These are phyloP conservation scores for Gouania willdenowi DNA, from an alignment of 2,797 vertebrate genomes.

Conservation along the genomic window DNA sequence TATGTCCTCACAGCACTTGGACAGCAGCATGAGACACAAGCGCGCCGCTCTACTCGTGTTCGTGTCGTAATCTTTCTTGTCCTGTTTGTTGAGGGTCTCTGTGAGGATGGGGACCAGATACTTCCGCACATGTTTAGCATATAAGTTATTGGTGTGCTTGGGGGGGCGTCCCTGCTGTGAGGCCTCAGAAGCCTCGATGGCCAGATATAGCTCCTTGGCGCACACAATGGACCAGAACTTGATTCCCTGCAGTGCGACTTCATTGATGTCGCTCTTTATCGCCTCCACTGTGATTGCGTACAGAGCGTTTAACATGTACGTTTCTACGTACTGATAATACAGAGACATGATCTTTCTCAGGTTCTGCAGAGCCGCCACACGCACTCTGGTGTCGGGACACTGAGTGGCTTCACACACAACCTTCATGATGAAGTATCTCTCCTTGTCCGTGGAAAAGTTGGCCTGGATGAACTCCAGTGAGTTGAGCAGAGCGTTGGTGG, in stretches of 20 bases:
- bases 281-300: conserved; percentile 98
- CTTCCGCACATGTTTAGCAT: conserved; percentile 96
- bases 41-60: conserved; percentile 96
- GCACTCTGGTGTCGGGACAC: conserved; percentile 94
- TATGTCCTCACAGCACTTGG: conserved; percentile 98
- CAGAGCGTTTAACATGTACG: conserved; percentile 95
- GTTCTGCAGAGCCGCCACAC: conserved; percentile 96
- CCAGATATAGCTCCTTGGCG: conserved; percentile 97
- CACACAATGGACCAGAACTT: conserved; percentile 99
- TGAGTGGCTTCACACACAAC: conserved; percentile 98
- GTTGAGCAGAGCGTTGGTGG: conserved; percentile 96
- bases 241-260: conserved; percentile 96
- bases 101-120: conserved; percentile 97
- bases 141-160: conserved; percentile 98
- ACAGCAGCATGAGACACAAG: conserved; percentile 95
- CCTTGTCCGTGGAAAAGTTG: conserved; percentile 98
- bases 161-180: conserved; percentile 95
- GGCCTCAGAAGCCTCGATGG: conserved; percentile 97
- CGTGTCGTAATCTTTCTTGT: conserved; percentile 96
- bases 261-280: conserved; percentile 98
- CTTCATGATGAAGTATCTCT: conserved; percentile 99
- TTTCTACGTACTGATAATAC: conserved; percentile 99
- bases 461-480: conserved; percentile 98
- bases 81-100: conserved; percentile 96
- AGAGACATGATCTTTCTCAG: conserved; percentile 99